Conservation (phyloP, 2,797 vertebrate species). For the Phoebastria nigripes region DNA sequence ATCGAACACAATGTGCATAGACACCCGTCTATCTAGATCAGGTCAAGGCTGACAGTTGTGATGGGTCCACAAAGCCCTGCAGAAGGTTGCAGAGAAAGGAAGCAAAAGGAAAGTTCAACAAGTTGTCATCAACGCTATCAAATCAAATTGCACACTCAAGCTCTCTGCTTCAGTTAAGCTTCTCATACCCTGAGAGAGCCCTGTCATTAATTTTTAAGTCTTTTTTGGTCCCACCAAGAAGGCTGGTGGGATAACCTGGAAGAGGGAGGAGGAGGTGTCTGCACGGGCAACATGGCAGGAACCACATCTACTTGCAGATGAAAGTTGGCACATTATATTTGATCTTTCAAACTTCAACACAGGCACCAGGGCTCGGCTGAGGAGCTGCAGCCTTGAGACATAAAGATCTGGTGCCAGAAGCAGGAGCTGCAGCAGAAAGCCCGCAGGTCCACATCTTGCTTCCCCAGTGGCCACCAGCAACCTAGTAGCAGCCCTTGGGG, state of each 20-base stretch:
- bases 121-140: neutral
- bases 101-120: neutral
- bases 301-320: rapidly evolving
- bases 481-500: neutral
- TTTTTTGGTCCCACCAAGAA: neutral
- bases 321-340: rapidly evolving
- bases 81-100: neutral
- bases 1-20: rapidly evolving
- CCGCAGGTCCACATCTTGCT: neutral
- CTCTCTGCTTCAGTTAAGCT: neutral
- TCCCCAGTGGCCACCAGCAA: neutral
- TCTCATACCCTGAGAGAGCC: neutral
- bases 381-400: neutral
- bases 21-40: rapidly evolving
- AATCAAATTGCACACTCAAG: neutral
- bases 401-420: neutral
- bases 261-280: neutral
- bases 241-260: neutral
- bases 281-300: neutral
- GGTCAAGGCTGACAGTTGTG: neutral
- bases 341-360: no score
- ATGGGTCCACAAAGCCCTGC: neutral
- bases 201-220: neutral
- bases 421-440: neutral
- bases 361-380: neutral